A percentile compares a stretch with the other conserved stretches of the same genome.
Conservation (phyloP, 2,113 vertebrate genomes). For the Oceanodroma tethys region DNA sequence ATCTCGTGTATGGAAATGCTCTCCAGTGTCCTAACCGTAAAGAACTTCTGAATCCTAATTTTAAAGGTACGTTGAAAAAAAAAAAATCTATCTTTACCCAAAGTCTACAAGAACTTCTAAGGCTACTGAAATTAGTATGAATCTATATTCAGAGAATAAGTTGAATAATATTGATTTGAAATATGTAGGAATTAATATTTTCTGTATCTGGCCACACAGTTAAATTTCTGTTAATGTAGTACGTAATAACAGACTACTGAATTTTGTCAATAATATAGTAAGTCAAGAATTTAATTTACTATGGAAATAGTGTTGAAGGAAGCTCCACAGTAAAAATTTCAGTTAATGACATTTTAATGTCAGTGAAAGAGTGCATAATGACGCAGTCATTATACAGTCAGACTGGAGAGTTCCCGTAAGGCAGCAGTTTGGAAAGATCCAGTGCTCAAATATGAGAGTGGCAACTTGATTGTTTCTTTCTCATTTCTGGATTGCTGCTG, state of each 20-base stretch:
- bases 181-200: neutral
- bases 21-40: slow-evolving; percentile 87
- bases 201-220: neutral
- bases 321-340: neutral
- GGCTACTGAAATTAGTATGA: neutral
- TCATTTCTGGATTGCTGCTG: neutral
- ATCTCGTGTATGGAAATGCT: slow-evolving; percentile 90
- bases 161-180: neutral
- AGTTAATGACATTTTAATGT: neutral
- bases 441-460: neutral
- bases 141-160: neutral
- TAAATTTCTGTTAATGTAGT: neutral
- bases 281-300: neutral
- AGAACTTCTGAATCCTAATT: slow-evolving; percentile 88
- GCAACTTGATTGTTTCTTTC: neutral
- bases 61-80: slow-evolving; percentile 79
- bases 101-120: neutral
- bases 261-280: neutral
- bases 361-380: neutral
- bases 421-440: neutral
- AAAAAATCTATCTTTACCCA: neutral
- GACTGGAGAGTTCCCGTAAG: neutral
- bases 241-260: neutral
- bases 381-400: no score
- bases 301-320: neutral